These are phyloP conservation scores for Mnemiopsis leidyi DNA, from an alignment of 37 sponge, comb jelly and placozoan species.

Conservation along the genomic window DNA sequence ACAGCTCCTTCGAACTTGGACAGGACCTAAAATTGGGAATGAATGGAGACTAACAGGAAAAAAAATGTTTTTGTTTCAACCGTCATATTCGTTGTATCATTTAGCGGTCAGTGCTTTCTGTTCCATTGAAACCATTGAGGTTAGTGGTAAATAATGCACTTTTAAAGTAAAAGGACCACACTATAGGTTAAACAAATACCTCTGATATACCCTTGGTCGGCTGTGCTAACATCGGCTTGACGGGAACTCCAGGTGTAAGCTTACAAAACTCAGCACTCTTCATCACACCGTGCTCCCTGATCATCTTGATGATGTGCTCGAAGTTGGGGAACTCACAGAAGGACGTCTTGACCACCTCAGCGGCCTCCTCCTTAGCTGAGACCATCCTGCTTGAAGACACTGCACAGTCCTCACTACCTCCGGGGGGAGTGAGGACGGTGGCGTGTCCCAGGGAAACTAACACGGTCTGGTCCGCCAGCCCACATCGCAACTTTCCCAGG, in stretches of 20 bases:
- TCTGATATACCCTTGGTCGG: conserved; percentile 96
- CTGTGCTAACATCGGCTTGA: conserved; percentile 99
- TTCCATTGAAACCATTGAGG: no score
- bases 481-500: conserved; percentile 92
- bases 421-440: conserved; percentile 84
- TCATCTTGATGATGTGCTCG: conserved; percentile 78
- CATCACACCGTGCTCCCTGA: conserved; percentile 78
- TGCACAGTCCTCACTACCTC: conserved; percentile 55
- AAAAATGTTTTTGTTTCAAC: no score
- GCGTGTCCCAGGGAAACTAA: conserved; percentile 89
- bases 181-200: no score
- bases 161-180: no score
- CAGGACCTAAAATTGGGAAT: neutral
- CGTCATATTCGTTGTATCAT: no score
- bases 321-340: conserved; percentile 92
- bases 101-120: no score
- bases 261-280: conserved; percentile 76
- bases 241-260: conserved; percentile 94
- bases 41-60: no score
- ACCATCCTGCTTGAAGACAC: conserved; percentile 28
- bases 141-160: no score
- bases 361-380: conserved; percentile 68
- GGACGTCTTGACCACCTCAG: conserved; percentile 78
- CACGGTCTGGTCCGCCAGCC: conserved; percentile 96
- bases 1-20: conserved; percentile 78